Conservation (phyloP, 2,888 invertebrate genomes). For the Drosophila monieri region DNA sequence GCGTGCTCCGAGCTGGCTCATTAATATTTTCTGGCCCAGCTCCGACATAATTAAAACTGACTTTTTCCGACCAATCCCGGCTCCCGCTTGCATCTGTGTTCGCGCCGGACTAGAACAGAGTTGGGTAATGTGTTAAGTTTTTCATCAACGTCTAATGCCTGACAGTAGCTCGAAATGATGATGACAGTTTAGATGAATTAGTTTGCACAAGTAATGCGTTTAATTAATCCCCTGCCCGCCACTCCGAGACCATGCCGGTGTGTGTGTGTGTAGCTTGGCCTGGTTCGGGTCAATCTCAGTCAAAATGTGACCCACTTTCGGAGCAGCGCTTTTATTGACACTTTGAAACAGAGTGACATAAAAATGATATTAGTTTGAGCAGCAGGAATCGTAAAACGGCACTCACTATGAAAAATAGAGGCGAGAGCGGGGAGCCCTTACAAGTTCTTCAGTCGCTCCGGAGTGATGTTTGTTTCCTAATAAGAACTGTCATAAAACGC, state of each 20-base stretch:
- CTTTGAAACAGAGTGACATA: conserved; percentile 47
- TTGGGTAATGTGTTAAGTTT: conserved; percentile 73
- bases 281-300: conserved; percentile 37
- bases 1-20: conserved; percentile 59
- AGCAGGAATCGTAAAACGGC: conserved; percentile 28
- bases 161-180: conserved; percentile 80
- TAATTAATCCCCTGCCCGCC: conserved; percentile 63
- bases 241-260: neutral
- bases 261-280: neutral
- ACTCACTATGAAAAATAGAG: conserved; percentile 1
- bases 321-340: conserved; percentile 56
- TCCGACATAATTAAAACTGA: conserved; percentile 74
- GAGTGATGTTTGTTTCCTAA: conserved; percentile 29
- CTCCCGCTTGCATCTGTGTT: neutral
- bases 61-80: conserved; percentile 54
- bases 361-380: conserved; percentile 54
- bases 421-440: conserved; percentile 19
- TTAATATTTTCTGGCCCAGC: conserved; percentile 65
- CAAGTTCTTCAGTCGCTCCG: conserved; percentile 34
- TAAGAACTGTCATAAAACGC: conserved; percentile 52
- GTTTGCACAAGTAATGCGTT: conserved; percentile 73
- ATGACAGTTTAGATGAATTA: conserved; percentile 79
- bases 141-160: conserved; percentile 75
- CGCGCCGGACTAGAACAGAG: conserved; percentile 20
- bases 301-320: conserved; percentile 38